These are phyloP conservation scores for Limnephilus lunatus DNA, from an alignment of 2,888 invertebrate genomes.

Conservation along the genomic window DNA sequence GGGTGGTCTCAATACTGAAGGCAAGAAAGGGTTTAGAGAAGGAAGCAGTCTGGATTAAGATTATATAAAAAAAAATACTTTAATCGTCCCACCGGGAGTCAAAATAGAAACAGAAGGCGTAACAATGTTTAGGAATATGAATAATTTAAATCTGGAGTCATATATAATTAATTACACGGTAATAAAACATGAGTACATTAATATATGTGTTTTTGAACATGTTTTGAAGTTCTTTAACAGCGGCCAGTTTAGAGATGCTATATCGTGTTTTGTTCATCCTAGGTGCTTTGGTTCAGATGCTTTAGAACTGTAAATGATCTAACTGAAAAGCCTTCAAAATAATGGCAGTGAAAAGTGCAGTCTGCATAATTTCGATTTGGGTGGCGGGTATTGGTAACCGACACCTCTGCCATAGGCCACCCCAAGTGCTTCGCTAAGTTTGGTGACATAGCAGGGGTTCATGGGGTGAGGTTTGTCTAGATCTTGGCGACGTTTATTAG, in stretches of 20 bases:
- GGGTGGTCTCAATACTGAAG: conserved; percentile 17
- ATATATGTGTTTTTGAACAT: not conserved
- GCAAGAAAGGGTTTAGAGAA: not conserved
- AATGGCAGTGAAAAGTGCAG: not conserved
- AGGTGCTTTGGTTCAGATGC: not conserved
- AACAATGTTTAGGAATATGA: not conserved
- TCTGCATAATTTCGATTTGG: not conserved
- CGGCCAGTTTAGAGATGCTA: not conserved
- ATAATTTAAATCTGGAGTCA: not conserved
- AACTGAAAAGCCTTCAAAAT: not conserved
- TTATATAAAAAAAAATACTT: not conserved
- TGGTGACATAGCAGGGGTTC: too few species aligned
- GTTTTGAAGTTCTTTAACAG: not conserved
- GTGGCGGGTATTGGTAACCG: too few species aligned
- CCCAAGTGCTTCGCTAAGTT: too few species aligned
- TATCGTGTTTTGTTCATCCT: not conserved
- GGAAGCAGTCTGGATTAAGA: not conserved
- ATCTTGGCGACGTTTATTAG: too few species aligned
- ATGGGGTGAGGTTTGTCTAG: too few species aligned
- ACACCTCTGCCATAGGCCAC: too few species aligned
- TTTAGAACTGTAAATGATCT: not conserved
- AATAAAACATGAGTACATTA: not conserved
- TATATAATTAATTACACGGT: not conserved
- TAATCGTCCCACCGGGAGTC: not conserved
- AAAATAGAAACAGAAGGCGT: not conserved